Conservation (phyloP, 2,888 invertebrate genomes). For the Drosophila buzzatii region DNA sequence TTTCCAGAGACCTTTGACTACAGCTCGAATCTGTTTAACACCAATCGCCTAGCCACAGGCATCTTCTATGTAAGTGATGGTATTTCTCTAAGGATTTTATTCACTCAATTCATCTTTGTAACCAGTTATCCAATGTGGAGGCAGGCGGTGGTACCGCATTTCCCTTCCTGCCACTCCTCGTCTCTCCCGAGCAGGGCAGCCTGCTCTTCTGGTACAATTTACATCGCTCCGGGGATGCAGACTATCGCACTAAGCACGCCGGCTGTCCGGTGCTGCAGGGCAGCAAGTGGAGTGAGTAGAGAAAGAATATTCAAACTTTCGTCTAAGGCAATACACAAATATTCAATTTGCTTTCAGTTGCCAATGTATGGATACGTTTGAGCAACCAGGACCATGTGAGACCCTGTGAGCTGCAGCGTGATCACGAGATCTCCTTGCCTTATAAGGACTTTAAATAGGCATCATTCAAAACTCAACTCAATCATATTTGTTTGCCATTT, state of each 20-base stretch:
- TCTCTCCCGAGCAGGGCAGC: constrained; percentile 92
- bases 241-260: constrained; percentile 81
- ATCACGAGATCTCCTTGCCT: constrained; percentile 71
- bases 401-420: constrained; percentile 85
- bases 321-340: too few relatives aligned
- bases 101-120: too few relatives aligned
- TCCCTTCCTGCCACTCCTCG: constrained; percentile 92
- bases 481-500: constrained; percentile 29
- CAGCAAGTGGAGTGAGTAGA: constrained; percentile 79
- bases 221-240: constrained; percentile 76
- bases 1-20: constrained; percentile 64
- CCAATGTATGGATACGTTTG: constrained; percentile 95
- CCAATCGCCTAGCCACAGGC: constrained; percentile 98
- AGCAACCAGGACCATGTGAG: constrained; percentile 91
- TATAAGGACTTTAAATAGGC: constrained; percentile 62
- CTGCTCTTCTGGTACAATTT: constrained; percentile 84
- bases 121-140: constrained; percentile 97
- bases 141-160: constrained; percentile 99
- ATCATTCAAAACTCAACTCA: constrained; percentile 11
- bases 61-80: constrained; percentile 95
- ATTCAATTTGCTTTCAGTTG: constrained; percentile 86
- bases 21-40: constrained; percentile 85
- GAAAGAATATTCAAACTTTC: background rate
- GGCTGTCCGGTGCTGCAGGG: constrained; percentile 82
- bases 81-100: background rate